phyloP scores from a whole-genome alignment of 2,797 vertebrate genomes.

The Prunella strophiata region DNA sequence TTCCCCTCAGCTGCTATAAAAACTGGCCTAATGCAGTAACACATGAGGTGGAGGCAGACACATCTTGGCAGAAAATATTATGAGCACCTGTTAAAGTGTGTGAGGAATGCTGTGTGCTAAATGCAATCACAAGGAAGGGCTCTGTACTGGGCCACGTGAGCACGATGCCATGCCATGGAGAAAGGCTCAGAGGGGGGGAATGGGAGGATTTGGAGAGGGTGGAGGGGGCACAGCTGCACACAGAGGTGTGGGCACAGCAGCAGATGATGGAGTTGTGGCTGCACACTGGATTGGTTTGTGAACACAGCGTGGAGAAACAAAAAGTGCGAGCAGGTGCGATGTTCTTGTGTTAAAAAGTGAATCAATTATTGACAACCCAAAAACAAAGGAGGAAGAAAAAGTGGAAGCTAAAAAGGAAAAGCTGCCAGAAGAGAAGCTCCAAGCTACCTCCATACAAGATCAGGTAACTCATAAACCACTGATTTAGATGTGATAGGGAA shows the following conservation, averaged over 20 bases:
- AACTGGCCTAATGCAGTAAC: not conserved
- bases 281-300: conserved; percentile 3
- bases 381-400: conserved; percentile 82
- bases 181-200: not conserved
- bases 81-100: not conserved
- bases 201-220: not conserved
- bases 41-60: not conserved
- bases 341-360: conserved; percentile 46
- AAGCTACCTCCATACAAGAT: conserved; percentile 71
- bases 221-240: not conserved
- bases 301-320: conserved; percentile 40
- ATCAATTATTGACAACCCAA: conserved; percentile 4
- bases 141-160: not conserved
- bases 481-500: not conserved
- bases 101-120: not conserved
- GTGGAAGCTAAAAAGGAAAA: conserved; percentile 77
- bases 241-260: conserved; percentile 4
- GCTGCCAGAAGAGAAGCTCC: conserved; percentile 76
- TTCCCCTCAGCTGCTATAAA: not conserved
- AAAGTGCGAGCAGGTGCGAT: not conserved
- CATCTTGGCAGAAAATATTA: not conserved
- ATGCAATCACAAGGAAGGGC: not conserved
- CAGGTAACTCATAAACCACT: conserved; percentile 75
- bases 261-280: not conserved
- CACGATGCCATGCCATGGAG: not conserved